Percentiles rank a stretch among this genome's conserved stretches.
phyloP scores from a whole-genome alignment of 2,888 invertebrate species.

The Cryptocheilus praepositus region DNA sequence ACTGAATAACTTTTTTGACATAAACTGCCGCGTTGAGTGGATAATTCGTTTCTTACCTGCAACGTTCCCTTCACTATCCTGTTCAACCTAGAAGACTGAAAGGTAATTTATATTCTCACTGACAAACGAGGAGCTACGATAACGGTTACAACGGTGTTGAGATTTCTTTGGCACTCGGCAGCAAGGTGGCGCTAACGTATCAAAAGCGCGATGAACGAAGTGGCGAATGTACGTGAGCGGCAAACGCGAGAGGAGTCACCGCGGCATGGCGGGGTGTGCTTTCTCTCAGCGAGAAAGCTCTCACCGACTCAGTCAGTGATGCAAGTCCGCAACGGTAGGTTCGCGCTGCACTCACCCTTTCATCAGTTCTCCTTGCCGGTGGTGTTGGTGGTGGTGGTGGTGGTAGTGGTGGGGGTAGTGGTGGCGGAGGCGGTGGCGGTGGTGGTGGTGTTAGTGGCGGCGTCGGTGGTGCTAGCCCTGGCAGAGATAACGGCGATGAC shows the following conservation, averaged over 20 bases:
- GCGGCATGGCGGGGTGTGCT: too few species aligned
- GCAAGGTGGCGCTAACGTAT: conserved; percentile 69
- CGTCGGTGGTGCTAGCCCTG: background rate
- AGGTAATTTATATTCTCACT: too few species aligned
- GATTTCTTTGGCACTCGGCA: conserved; percentile 50
- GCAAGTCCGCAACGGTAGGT: conserved; percentile 66
- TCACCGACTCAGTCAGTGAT: conserved; percentile 66
- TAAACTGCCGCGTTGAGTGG: too few species aligned
- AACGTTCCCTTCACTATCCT: too few species aligned
- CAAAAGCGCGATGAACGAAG: conserved; percentile 34
- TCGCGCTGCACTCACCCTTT: conserved; percentile 13
- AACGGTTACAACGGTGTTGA: conserved; percentile 9
- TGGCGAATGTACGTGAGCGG: conserved; percentile 30
- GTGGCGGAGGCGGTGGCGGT: background rate
- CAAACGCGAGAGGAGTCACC: conserved; percentile 17
- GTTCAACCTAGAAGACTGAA: too few species aligned
- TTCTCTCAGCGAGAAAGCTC: conserved; percentile 30
- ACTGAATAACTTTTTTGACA: too few species aligned
- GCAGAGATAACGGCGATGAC: background rate
- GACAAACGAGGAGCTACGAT: too few species aligned
- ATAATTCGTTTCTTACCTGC: too few species aligned
- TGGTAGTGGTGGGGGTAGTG: too few species aligned
- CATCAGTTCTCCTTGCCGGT: background rate
- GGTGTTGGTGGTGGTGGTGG: background rate
- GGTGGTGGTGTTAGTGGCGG: background rate